Evolutionary conservation across 2,888 invertebrate species (phyloP), one percentile per base, ranked within the genome.

Genomic region (Chironomus tentans): DNA sequence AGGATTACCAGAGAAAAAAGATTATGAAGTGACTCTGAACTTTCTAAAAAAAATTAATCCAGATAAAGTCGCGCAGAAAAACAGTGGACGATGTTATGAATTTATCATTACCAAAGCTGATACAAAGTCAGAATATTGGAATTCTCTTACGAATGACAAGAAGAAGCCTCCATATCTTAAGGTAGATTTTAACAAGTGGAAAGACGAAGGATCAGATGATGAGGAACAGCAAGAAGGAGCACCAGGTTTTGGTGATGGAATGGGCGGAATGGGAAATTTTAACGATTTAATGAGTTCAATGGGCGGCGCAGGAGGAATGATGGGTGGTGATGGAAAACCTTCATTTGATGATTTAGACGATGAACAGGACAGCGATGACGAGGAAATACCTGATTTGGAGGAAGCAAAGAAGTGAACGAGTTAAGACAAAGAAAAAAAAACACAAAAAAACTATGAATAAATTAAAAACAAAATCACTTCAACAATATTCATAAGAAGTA

Each of bases 181-280:
- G 87, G 92, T 97, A 80, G 98, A 98, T 83, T 99, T 98, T 83
- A 94, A 95, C 83, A 97, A 97, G 86, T 98, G 97, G 98, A 91
- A 90, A 85, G 98, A 98, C 85, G 98, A 98, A 85, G 95, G 95
- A 81, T 97, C 97, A 78, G 94, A 93, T 76, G 94, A 92, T 10
- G 92, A 92, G 79, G 95, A 94, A 79, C 88, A 28, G 4, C n/a
- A 2, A 21, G 22, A 24, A 15, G 24, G 6, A 38, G 15, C 4
- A 3, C 24, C 24, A 4, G 71, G 56, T n/a, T 24, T 65, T 21
- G 10, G 6, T 12, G 81, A 82, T 81, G 82, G 82, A 76, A 80
- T 80, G 69, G 85, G 81, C 77, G 84, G 85, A 74, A 85, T 85
- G 71, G 89, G 89, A 10, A 65, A 65, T 13, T 65, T 65, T 65